Percentiles rank a stretch among this genome's conserved stretches.
Conservation (phyloP, 2,888 invertebrate species). For the Drosophila leonis region DNA sequence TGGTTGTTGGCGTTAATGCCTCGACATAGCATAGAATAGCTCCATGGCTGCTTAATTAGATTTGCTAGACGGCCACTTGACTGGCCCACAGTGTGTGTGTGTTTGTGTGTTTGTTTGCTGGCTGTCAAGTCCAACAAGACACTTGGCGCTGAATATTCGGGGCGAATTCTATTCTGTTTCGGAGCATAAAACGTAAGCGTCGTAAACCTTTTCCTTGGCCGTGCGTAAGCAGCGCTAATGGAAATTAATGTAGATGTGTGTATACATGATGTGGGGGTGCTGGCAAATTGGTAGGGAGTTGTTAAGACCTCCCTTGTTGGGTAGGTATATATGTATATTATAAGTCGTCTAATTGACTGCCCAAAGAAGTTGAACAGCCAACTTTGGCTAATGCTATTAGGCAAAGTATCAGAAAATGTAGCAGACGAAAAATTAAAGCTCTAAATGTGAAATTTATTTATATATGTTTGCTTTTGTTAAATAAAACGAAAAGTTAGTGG, state of each 20-base stretch:
- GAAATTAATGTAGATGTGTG: slow-evolving; percentile 59
- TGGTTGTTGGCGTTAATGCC: slow-evolving; percentile 62
- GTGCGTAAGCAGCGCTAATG: slow-evolving; percentile 55
- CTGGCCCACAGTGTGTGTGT: slow-evolving; percentile 14
- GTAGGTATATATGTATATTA: slow-evolving; percentile 25
- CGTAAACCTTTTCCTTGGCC: slow-evolving; percentile 60
- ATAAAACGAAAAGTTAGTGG: background rate
- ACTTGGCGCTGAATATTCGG: slow-evolving; percentile 11
- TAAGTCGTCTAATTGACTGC: slow-evolving; percentile 64
- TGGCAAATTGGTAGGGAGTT: slow-evolving; percentile 5
- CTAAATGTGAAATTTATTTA: background rate
- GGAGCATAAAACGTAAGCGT: slow-evolving; percentile 63
- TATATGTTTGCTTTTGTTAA: background rate
- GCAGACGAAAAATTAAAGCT: background rate
- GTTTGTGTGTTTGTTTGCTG: slow-evolving; percentile 6
- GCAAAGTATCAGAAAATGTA: slow-evolving; percentile 5
- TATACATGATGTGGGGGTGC: background rate
- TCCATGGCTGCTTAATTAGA: slow-evolving; percentile 72
- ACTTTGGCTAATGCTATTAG: slow-evolving; percentile 24
- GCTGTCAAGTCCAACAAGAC: slow-evolving; percentile 49
- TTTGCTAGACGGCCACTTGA: slow-evolving; percentile 58
- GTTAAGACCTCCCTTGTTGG: slow-evolving; percentile 16
- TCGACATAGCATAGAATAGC: slow-evolving; percentile 18
- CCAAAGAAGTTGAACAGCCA: slow-evolving; percentile 32
- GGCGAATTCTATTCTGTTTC: slow-evolving; percentile 26